These are phyloP conservation scores for Parus major DNA, from an alignment of 2,113 vertebrate species.

Conservation along the genomic window DNA sequence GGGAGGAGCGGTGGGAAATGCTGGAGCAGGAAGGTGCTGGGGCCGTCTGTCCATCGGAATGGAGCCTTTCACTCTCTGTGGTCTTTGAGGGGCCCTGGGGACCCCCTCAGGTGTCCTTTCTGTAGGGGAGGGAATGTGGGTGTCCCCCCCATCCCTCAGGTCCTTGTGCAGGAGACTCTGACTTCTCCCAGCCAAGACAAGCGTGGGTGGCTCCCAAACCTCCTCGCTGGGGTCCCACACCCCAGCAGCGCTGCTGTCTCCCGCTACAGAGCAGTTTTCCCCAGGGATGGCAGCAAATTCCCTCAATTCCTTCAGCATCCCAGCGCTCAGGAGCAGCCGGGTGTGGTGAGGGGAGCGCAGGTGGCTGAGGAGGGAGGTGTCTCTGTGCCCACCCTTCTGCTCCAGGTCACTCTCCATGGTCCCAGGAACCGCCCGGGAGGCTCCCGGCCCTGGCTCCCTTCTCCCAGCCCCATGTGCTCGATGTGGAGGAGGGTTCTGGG, in stretches of 20 bases:
- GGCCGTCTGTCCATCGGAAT: background rate
- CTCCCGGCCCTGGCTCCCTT: background rate
- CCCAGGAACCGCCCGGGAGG: rapidly evolving
- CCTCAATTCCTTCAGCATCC: background rate
- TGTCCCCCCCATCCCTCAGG: background rate
- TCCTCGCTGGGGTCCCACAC: background rate
- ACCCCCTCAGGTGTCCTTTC: background rate
- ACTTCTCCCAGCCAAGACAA: background rate
- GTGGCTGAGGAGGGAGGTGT: background rate
- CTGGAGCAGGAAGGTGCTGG: background rate
- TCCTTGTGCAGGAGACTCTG: background rate
- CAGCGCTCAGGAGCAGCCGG: background rate
- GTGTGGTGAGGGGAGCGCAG: rapidly evolving
- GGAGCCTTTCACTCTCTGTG: background rate
- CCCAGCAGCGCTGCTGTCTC: background rate
- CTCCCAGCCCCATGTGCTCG: rapidly evolving
- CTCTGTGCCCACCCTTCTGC: background rate
- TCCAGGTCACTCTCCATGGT: rapidly evolving
- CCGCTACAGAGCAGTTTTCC: background rate
- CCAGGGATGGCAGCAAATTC: background rate
- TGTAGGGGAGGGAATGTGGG: background rate
- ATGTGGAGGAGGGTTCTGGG: background rate
- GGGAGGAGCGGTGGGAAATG: rapidly evolving
- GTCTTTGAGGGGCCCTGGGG: background rate
- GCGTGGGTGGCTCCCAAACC: background rate